Evolutionary conservation across 2,797 vertebrate species (phyloP), one percentile per base, ranked within the genome.

Genomic region (Cyprinella venusta): DNA sequence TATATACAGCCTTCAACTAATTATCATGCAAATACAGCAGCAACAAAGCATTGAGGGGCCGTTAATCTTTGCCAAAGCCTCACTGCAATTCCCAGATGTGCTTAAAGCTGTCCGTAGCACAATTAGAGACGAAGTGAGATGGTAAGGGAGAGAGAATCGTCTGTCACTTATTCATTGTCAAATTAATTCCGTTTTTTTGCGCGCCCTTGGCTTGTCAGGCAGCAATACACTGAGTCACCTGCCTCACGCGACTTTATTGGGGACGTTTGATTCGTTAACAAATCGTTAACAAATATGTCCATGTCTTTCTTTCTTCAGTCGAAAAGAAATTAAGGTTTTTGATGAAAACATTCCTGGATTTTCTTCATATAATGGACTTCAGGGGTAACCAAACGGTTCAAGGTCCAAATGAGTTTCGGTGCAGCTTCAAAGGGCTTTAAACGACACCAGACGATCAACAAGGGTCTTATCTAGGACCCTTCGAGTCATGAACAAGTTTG

Each of bases 141-240:
- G 76, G 76, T 82, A 88, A 88, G 87, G 88, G 77, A 89, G 90
- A 88, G 93, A 92, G 94, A 91, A 89, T 92, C 86, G 90, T 90
- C 93, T 93, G 92, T 93, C 94, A 93, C 92, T 95, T 96, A 95
- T 93, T 96, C 94, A 94, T 93, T 95, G 95, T 97, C 95, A 96
- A 91, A 96, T 97, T 96, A 96, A 96, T 96, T 96, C 95, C 89
- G 90, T 48, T 16, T 52, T 87, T 86, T 87, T 69, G 33, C 80
- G 33, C 54, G 70, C 83, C 86, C 90, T 92, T 93, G 92, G 92
- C 88, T 93, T 30, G 26, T 63, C 92, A 86, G 90, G 87, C 83
- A 83, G 92, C 84, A 12, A 69, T 89, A 87, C 79, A 70, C 48
- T 38, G 84, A 93, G 92, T 95, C 94, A 93, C 91, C 89, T 87